Evolutionary conservation across 2,888 invertebrate genomes (phyloP).

Genomic region (Luperina testacea): DNA sequence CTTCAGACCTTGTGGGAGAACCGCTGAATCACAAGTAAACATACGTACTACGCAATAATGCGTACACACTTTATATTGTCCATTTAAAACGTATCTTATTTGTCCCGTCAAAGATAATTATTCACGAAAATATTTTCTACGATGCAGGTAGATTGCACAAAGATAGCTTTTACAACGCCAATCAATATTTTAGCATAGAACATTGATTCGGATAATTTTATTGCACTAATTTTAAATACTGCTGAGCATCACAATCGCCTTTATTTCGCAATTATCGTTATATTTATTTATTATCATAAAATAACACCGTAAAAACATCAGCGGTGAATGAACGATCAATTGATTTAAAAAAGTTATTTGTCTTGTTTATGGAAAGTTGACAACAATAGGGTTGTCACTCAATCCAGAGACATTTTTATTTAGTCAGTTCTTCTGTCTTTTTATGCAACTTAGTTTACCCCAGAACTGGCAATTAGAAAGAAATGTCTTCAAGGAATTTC

Average conservation of each 20-base stretch:
- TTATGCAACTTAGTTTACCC: not conserved
- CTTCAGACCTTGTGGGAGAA: constrained; percentile 74
- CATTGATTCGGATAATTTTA: constrained; percentile 77
- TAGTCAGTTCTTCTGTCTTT: constrained; percentile 20
- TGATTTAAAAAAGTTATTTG: constrained; percentile 82
- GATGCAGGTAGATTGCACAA: constrained; percentile 88
- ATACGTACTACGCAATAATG: constrained; percentile 80
- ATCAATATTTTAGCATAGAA: constrained; percentile 76
- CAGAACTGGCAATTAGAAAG: rapidly evolving
- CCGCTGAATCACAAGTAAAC: constrained; percentile 76
- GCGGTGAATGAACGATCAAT: constrained; percentile 90
- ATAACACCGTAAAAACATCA: constrained; percentile 89
- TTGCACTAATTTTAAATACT: constrained; percentile 85
- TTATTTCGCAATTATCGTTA: constrained; percentile 83
- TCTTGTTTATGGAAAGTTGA: constrained; percentile 80
- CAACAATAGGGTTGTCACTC: constrained; percentile 72
- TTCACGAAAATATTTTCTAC: constrained; percentile 86
- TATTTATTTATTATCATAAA: constrained; percentile 88
- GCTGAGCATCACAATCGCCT: constrained; percentile 79
- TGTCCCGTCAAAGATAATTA: constrained; percentile 82
- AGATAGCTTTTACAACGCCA: constrained; percentile 78
- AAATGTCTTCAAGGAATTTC: not conserved
- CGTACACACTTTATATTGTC: constrained; percentile 79
- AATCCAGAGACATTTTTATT: constrained; percentile 49
- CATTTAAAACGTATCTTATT: constrained; percentile 78